These are phyloP conservation scores for Zele albiditarsus DNA, from an alignment of 2,888 invertebrate genomes.

Conservation along the genomic window DNA sequence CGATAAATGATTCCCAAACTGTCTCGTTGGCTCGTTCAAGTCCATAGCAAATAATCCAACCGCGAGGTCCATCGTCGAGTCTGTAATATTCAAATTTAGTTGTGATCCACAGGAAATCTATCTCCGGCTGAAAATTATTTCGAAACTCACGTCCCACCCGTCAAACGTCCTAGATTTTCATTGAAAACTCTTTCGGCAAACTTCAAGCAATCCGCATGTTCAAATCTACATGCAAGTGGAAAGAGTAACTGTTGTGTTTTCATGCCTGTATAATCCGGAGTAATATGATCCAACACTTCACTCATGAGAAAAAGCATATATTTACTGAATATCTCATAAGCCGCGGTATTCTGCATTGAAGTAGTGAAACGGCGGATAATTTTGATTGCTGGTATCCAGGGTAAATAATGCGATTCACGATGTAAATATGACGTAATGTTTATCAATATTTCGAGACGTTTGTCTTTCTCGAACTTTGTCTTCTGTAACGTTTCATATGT, in stretches of 20 bases:
- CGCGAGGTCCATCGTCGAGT: slow-evolving; percentile 71
- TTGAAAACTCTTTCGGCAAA: slow-evolving; percentile 55
- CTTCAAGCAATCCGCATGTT: slow-evolving; percentile 66
- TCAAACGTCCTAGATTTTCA: slow-evolving; percentile 38
- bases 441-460: slow-evolving; percentile 71
- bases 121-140: not conserved
- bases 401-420: slow-evolving; percentile 79
- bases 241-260: slow-evolving; percentile 60
- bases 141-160: slow-evolving; percentile 38
- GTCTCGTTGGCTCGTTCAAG: slow-evolving; percentile 56
- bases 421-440: slow-evolving; percentile 76
- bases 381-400: slow-evolving; percentile 77
- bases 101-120: not conserved
- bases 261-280: slow-evolving; percentile 59
- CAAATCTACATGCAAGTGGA: slow-evolving; percentile 68
- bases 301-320: slow-evolving; percentile 60
- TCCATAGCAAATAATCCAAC: slow-evolving; percentile 73
- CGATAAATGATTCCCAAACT: slow-evolving; percentile 6
- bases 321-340: slow-evolving; percentile 49
- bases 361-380: not conserved
- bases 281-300: slow-evolving; percentile 55
- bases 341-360: not conserved
- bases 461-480: slow-evolving; percentile 50
- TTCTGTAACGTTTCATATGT: slow-evolving; percentile 77
- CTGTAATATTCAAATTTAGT: slow-evolving; percentile 58